Evolutionary conservation across 2,888 invertebrate species (phyloP).

Genomic region (Petrophora chlorosata): DNA sequence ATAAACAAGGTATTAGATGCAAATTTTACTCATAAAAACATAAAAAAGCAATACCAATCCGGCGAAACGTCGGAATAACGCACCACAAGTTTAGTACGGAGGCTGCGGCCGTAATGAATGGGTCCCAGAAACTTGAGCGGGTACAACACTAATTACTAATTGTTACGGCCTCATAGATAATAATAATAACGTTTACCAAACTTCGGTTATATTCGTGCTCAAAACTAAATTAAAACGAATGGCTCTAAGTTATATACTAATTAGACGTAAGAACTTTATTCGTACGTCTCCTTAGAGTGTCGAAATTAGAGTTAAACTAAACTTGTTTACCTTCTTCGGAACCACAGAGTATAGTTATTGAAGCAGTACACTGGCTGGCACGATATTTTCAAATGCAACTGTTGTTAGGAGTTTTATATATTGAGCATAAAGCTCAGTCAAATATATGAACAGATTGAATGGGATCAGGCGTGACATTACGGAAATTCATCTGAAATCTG

Average conservation of each 20-base stretch:
- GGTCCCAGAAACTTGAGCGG: conserved; percentile 21
- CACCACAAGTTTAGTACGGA: no score
- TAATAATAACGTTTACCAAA: conserved; percentile 37
- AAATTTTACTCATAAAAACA: no score
- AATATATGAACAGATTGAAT: no score
- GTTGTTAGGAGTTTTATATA: no score
- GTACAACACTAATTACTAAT: conserved; percentile 26
- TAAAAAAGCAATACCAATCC: no score
- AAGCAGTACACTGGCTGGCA: conserved; percentile 1
- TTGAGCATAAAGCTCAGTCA: no score
- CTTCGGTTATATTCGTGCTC: conserved; percentile 38
- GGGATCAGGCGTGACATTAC: no score
- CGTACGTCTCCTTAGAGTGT: conserved; percentile 62
- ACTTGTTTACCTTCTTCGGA: conserved; percentile 72
- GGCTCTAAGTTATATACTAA: conserved; percentile 70
- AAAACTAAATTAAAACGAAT: conserved; percentile 73
- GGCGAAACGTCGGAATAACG: no score
- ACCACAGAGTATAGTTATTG: conserved; percentile 20
- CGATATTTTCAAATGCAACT: no score
- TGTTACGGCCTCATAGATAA: conserved; percentile 30
- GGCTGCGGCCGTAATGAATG: conserved; percentile 3
- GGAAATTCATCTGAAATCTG: no score
- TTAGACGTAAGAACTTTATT: conserved; percentile 64
- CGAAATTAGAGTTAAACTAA: conserved; percentile 74
- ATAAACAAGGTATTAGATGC: no score